Evolutionary conservation across 2,797 vertebrate genomes (phyloP).

Genomic region (Epinephelus coioides): DNA sequence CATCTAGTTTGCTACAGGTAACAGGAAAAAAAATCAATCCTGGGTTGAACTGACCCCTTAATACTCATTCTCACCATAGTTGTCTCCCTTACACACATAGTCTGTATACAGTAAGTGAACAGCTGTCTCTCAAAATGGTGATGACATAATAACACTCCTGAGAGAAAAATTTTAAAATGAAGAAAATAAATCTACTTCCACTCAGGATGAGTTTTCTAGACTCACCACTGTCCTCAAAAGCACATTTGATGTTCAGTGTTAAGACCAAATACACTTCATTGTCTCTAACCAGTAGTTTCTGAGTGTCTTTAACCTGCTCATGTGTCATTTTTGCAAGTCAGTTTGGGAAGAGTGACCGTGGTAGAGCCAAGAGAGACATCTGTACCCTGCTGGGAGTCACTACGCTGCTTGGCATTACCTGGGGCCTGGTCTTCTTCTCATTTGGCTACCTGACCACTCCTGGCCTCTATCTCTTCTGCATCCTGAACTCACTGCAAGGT

Average conservation of each 20-base stretch:
- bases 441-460: slow-evolving; percentile 58
- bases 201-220: neutral
- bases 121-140: too few species aligned
- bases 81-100: too few species aligned
- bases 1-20: too few species aligned
- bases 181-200: too few species aligned
- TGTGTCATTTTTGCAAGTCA: neutral
- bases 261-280: neutral
- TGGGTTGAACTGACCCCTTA: too few species aligned
- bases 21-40: too few species aligned
- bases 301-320: neutral
- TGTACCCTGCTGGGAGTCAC: slow-evolving; percentile 75
- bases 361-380: slow-evolving; percentile 69
- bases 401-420: slow-evolving; percentile 84
- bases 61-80: too few species aligned
- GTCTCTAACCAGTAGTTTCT: neutral
- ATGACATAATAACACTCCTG: too few species aligned
- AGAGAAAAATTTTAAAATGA: too few species aligned
- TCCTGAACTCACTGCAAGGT: slow-evolving; percentile 87
- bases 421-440: slow-evolving; percentile 83
- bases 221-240: neutral
- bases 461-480: slow-evolving; percentile 84
- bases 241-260: neutral
- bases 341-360: slow-evolving; percentile 25
- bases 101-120: too few species aligned